phyloP scores from a whole-genome alignment of 2,113 vertebrate species.

The Gymnarchus niloticus region DNA sequence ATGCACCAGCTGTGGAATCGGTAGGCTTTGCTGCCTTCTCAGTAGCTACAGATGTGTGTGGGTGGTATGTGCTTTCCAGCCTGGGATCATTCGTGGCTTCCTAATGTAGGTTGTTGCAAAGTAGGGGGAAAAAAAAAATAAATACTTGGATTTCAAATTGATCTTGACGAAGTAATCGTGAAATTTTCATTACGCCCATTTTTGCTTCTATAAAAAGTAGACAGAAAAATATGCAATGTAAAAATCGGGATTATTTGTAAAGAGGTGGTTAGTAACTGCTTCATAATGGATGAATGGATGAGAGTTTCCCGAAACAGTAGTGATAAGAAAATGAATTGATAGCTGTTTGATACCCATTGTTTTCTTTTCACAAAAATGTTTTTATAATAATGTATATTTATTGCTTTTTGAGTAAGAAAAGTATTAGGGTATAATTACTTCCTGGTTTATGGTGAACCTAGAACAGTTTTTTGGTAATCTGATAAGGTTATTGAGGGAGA shows the following conservation, averaged over 20 bases:
- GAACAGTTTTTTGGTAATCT: conserved; percentile 3
- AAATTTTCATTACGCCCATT: background rate
- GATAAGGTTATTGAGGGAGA: conserved; percentile 8
- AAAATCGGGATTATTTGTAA: background rate
- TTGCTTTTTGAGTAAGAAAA: background rate
- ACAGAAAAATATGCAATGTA: background rate
- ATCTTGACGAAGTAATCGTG: background rate
- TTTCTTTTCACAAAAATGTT: background rate
- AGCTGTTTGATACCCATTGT: background rate
- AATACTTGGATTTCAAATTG: background rate
- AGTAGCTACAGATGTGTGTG: background rate
- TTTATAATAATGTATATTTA: background rate
- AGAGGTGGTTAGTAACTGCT: background rate
- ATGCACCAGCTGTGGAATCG: conserved; percentile 61
- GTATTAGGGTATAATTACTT: background rate
- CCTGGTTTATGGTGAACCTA: background rate
- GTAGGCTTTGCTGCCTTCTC: conserved; percentile 42
- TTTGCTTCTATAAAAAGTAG: background rate
- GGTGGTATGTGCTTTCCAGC: background rate
- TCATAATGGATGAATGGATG: background rate
- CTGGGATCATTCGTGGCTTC: too few species aligned
- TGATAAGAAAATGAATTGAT: background rate
- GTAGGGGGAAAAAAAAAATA: too few species aligned
- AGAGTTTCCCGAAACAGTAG: background rate
- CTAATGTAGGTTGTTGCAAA: too few species aligned